A percentile compares a stretch with the other conserved stretches of the same genome.
Evolutionary conservation across 2,888 invertebrate species (phyloP).

Genomic region (Thereva nobilitata): DNA sequence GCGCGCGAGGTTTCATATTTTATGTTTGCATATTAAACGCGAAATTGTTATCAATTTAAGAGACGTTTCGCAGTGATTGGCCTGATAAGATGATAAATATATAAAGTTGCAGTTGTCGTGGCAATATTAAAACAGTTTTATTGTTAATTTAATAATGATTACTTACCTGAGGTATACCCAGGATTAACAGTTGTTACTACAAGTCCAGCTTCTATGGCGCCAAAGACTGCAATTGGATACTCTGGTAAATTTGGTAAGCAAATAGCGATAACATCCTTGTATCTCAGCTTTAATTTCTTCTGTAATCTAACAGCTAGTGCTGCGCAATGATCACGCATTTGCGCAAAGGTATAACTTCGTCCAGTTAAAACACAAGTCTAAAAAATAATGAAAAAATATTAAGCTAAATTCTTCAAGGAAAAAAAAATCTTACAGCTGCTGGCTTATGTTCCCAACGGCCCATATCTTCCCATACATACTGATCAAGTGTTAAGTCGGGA

Average conservation of each 20-base stretch:
- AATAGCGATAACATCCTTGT: slow-evolving; percentile 71
- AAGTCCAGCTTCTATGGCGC: slow-evolving; percentile 70
- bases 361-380: slow-evolving; percentile 76
- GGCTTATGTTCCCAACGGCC: slow-evolving; percentile 68
- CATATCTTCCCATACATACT: slow-evolving; percentile 66
- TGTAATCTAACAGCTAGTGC: slow-evolving; percentile 70
- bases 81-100: too few species aligned
- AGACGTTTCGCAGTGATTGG: too few species aligned
- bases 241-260: slow-evolving; percentile 79
- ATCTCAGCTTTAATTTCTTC: slow-evolving; percentile 66
- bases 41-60: too few species aligned
- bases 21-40: too few species aligned
- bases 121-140: background rate
- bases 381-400: slow-evolving; percentile 14
- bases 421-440: slow-evolving; percentile 62
- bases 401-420: background rate
- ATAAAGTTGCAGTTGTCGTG: too few species aligned
- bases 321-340: slow-evolving; percentile 66
- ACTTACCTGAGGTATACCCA: slow-evolving; percentile 67
- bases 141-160: too few species aligned
- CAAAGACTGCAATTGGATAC: slow-evolving; percentile 68
- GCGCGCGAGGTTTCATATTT: too few species aligned
- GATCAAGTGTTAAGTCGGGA: slow-evolving; percentile 63
- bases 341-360: slow-evolving; percentile 71
- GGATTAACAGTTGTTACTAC: slow-evolving; percentile 76